These are phyloP conservation scores for Phorcus lineatus DNA, from an alignment of 2,888 invertebrate genomes.

Conservation along the genomic window DNA sequence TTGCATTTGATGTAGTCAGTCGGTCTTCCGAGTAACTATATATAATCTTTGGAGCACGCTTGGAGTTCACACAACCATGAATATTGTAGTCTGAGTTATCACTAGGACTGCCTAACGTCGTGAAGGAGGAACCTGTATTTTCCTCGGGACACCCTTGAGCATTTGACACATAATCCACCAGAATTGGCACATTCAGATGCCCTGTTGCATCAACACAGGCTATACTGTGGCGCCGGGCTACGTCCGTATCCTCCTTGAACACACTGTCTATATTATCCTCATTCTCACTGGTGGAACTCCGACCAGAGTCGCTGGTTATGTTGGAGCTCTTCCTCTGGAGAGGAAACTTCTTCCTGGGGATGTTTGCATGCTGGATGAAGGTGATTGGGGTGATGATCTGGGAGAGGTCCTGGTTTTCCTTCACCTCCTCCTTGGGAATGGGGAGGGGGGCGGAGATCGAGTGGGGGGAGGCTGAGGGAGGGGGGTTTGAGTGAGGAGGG, in stretches of 20 bases:
- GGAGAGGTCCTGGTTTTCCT: conserved; percentile 29
- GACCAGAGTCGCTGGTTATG: conserved; percentile 49
- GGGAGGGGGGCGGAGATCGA: neutral
- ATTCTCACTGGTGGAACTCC: conserved; percentile 61
- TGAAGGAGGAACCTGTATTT: neutral
- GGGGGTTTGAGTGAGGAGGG: neutral
- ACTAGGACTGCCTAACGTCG: conserved; percentile 14
- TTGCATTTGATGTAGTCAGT: conserved; percentile 48
- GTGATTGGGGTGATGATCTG: neutral
- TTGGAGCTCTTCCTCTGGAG: conserved; percentile 56
- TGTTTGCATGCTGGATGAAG: neutral
- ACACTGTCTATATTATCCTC: conserved; percentile 40
- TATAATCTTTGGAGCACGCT: conserved; percentile 61
- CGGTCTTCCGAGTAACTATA: conserved; percentile 71
- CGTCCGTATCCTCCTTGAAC: conserved; percentile 31
- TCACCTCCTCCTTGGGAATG: neutral
- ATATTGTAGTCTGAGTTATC: conserved; percentile 25
- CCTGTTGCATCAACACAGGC: conserved; percentile 62
- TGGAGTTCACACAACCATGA: conserved; percentile 31
- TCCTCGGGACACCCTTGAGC: neutral
- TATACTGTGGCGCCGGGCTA: conserved; percentile 53
- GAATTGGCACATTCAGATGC: conserved; percentile 58
- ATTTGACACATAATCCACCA: conserved; percentile 12
- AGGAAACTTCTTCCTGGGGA: conserved; percentile 44
- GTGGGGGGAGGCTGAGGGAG: neutral